Conservation (phyloP, 2,888 invertebrate genomes). For the Oligia latruncula region DNA sequence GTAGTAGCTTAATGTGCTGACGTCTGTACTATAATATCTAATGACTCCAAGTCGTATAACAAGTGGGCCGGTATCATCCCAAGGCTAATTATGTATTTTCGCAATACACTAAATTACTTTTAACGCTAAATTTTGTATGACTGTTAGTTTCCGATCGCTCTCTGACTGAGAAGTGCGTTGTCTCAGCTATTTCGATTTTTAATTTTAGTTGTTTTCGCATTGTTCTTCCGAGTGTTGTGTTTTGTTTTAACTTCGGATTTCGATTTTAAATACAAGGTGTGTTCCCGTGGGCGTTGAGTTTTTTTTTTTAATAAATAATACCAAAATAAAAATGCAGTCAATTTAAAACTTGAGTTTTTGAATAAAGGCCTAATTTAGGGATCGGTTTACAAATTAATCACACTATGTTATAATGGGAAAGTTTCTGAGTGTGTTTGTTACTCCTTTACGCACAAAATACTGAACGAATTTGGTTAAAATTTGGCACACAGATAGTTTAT, state of each 20-base stretch:
- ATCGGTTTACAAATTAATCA: not conserved
- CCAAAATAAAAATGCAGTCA: too few species aligned
- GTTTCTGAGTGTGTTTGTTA: too few species aligned
- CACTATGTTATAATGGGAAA: too few species aligned
- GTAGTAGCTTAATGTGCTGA: too few species aligned
- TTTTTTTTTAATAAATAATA: not conserved
- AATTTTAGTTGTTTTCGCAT: conserved; percentile 1
- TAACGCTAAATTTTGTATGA: conserved; percentile 67
- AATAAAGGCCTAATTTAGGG: not conserved
- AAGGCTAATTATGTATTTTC: conserved; percentile 73
- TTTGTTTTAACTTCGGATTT: conserved; percentile 5
- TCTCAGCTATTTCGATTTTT: conserved; percentile 11
- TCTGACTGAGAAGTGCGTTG: conserved; percentile 65
- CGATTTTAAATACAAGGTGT: conserved; percentile 6
- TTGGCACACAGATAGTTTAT: too few species aligned
- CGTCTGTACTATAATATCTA: not conserved
- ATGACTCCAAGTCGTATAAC: conserved; percentile 30
- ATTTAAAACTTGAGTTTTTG: not conserved
- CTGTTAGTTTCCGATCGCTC: conserved; percentile 72
- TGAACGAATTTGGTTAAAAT: too few species aligned
- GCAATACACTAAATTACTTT: conserved; percentile 76
- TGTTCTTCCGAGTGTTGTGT: conserved; percentile 20
- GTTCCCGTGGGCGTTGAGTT: not conserved
- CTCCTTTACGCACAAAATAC: too few species aligned
- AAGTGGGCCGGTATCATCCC: conserved; percentile 69